Percentiles rank a stretch among this genome's conserved stretches.
Evolutionary conservation across 1,140 invertebrate species (phyloP).

Genomic region (Trichonephila clavata): DNA sequence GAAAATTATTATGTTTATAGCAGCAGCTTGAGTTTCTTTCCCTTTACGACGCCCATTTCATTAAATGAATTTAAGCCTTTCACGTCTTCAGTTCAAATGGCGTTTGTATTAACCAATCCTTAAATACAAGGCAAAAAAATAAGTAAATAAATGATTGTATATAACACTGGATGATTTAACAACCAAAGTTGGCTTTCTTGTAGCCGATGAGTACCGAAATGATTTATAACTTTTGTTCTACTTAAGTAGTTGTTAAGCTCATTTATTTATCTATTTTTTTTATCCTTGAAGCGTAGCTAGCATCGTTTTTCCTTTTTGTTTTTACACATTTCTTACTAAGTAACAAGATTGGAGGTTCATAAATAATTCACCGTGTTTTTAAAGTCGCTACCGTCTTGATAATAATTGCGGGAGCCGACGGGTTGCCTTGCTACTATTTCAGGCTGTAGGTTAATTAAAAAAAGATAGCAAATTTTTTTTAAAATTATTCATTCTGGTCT

Average conservation of each 20-base stretch:
- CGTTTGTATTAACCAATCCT: not conserved
- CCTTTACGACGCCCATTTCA: constrained; percentile 10
- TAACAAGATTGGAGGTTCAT: constrained; percentile 41
- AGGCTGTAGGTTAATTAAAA: constrained; percentile 40
- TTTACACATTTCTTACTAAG: not conserved
- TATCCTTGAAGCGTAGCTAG: not conserved
- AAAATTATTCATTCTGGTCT: too few relatives aligned
- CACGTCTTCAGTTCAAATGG: not conserved
- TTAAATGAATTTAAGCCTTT: constrained; percentile 16
- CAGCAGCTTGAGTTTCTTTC: not conserved
- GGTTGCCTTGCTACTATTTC: not conserved
- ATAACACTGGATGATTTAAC: not conserved
- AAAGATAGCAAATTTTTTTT: not conserved
- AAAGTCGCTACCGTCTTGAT: constrained; percentile 4
- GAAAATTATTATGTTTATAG: not conserved
- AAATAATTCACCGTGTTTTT: constrained; percentile 55
- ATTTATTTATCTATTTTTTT: constrained; percentile 5
- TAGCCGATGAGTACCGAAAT: not conserved
- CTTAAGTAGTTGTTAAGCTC: constrained; percentile 10
- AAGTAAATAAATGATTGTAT: too few relatives aligned
- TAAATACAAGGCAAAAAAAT: not conserved
- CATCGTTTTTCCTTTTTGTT: constrained; percentile 1
- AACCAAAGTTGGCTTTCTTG: not conserved
- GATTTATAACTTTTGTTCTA: constrained; percentile 22
- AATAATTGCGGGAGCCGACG: constrained; percentile 38